Percentiles rank a stretch among this genome's conserved stretches.
Conservation (phyloP, 2,113 vertebrate species). For the Pagrus major region DNA sequence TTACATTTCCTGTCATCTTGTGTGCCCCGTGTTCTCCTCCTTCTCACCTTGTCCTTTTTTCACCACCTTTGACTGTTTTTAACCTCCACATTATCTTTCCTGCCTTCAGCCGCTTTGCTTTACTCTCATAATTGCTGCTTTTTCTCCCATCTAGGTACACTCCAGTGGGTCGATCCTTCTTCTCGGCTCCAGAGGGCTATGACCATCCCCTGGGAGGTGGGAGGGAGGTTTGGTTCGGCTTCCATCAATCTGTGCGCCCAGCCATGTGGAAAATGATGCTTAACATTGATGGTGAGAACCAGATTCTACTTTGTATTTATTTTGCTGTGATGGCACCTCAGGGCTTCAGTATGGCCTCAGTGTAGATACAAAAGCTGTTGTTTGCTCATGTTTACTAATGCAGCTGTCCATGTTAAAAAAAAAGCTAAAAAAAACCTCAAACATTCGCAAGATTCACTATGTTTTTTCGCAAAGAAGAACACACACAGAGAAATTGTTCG, state of each 20-base stretch:
- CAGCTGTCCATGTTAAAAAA: too few relatives aligned
- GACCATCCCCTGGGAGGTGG: slow-evolving; percentile 97
- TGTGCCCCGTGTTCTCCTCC: background rate
- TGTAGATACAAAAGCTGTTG: too few relatives aligned
- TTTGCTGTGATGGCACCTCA: background rate
- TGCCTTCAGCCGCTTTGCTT: background rate
- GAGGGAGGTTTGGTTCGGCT: slow-evolving; percentile 99
- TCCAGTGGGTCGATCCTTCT: slow-evolving; percentile 98
- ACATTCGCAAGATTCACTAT: too few relatives aligned
- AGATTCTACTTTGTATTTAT: background rate
- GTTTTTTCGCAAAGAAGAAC: background rate
- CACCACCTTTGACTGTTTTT: background rate
- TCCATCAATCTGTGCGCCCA: slow-evolving; percentile 98
- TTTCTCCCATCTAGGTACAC: slow-evolving; percentile 89
- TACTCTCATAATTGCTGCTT: background rate
- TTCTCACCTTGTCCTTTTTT: background rate
- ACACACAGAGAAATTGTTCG: slow-evolving; percentile 15
- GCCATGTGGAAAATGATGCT: slow-evolving; percentile 99
- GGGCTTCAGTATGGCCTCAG: background rate
- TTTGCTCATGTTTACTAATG: too few relatives aligned
- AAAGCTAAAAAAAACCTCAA: too few relatives aligned
- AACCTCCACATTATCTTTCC: background rate
- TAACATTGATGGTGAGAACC: slow-evolving; percentile 95
- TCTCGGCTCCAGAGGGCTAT: slow-evolving; percentile 98
- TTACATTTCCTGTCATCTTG: slow-evolving; percentile 17